Evolutionary conservation across 2,113 vertebrate species (phyloP), one percentile per base, ranked within the genome.

Genomic region (Camelus bactrianus): DNA sequence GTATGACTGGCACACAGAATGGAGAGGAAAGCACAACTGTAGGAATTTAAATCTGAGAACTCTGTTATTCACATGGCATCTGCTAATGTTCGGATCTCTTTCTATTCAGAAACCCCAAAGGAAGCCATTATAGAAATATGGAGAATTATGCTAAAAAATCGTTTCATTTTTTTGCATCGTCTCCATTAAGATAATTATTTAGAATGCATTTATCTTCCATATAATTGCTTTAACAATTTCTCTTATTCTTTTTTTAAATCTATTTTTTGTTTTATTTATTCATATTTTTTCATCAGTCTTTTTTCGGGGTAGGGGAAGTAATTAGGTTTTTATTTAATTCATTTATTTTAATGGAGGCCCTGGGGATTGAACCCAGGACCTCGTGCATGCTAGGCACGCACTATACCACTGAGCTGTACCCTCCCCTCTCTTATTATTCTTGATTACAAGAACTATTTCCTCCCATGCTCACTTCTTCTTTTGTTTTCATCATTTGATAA

Each of bases 41-140:
- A 80, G 46, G 24, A 67, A 89, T 86, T 96, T 84, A 81, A 80
- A 95, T 82, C 85, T 89, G 42, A 96, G 38, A 89, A 81, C 24
- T 72, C 42, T 90, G 1, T 96, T 91, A 60, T 42, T 93, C 30
- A 89, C 46, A 73, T 52, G 13, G 13, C 8, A 91, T 82, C 42
- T 87, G 70, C 58, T 94, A 91, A 73, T 90, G 93, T 60, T 89
- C 93, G 42, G 14, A 72, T 3, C 2, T 30, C 35, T 84, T 93
- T 81, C 64, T 32, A 72, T 76, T 67, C 9, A 72, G 28, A 89
- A 76, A n/a, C 46, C 10, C 26, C 58, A 89, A 89, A 88, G 15
- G 9, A 91, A 38, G 13, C 19, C 9, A 88, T 95, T 94, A 46
- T n/a, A 38, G 83, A 73, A 52, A 87, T 79, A 32, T 17, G 24